phyloP scores from a whole-genome alignment of 2,888 invertebrate genomes.

The Meliscaeva auricollis region DNA sequence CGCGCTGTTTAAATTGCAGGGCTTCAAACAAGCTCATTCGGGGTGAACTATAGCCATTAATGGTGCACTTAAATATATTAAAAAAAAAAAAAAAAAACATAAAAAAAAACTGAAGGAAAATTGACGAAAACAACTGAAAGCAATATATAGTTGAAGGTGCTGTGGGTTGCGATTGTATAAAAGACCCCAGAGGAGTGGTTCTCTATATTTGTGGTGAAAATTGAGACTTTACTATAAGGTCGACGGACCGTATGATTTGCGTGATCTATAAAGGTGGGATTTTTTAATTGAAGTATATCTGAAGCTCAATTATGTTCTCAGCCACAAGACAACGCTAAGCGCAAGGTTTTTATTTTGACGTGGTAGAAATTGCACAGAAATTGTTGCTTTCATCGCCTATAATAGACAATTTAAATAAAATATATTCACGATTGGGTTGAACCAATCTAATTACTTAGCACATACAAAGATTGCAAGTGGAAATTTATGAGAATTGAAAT shows the following conservation, averaged over 20 bases:
- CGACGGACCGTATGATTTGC: slow-evolving; percentile 60
- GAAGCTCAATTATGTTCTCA: slow-evolving; percentile 56
- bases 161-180: slow-evolving; percentile 17
- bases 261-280: slow-evolving; percentile 65
- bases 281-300: slow-evolving; percentile 71
- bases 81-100: slow-evolving; percentile 7
- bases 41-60: slow-evolving; percentile 66
- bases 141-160: slow-evolving; percentile 27
- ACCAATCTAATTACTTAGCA: neutral
- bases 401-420: neutral
- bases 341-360: neutral
- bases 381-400: neutral
- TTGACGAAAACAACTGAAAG: slow-evolving; percentile 13
- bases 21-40: slow-evolving; percentile 68
- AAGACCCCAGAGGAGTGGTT: neutral
- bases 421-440: neutral
- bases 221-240: slow-evolving; percentile 46
- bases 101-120: slow-evolving; percentile 8
- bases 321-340: neutral
- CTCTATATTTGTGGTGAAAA: slow-evolving; percentile 4
- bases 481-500: too few species aligned
- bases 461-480: too few species aligned
- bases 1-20: slow-evolving; percentile 69
- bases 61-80: slow-evolving; percentile 75
- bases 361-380: neutral